phyloP scores from a whole-genome alignment of 2,888 invertebrate genomes.

The Prostheceraeus crozeri region DNA sequence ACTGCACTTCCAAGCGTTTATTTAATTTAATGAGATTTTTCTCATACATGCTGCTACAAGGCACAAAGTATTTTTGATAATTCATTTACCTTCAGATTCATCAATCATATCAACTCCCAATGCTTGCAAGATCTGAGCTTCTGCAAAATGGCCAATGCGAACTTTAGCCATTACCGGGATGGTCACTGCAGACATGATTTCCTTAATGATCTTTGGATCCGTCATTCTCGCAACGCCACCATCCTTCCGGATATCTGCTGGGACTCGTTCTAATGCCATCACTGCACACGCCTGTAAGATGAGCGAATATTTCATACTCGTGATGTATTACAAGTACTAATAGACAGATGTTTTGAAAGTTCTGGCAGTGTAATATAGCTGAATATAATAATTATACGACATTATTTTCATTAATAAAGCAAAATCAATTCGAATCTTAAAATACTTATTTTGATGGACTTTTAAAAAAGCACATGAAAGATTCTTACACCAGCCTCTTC shows the following conservation, averaged over 20 bases:
- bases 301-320: no score
- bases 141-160: slow-evolving; percentile 52
- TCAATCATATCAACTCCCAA: slow-evolving; percentile 54
- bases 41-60: no score
- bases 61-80: slow-evolving; percentile 26
- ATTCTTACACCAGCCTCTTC: slow-evolving; percentile 52
- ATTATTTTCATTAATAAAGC: no score
- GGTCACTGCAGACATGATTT: slow-evolving; percentile 50
- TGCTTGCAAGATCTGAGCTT: slow-evolving; percentile 51
- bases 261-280: slow-evolving; percentile 53
- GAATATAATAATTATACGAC: no score
- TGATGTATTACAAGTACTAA: no score
- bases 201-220: slow-evolving; percentile 51
- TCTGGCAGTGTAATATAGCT: not conserved
- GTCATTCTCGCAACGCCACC: slow-evolving; percentile 53
- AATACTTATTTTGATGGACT: no score
- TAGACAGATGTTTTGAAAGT: no score
- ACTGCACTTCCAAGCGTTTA: no score
- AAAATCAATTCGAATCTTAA: no score
- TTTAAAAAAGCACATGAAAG: no score
- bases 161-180: slow-evolving; percentile 54
- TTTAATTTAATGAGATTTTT: no score
- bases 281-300: slow-evolving; percentile 54
- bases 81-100: slow-evolving; percentile 50
- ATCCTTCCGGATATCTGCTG: slow-evolving; percentile 52